phyloP scores from a whole-genome alignment of 2,113 vertebrate genomes.

The Phylloscopus whistleri region DNA sequence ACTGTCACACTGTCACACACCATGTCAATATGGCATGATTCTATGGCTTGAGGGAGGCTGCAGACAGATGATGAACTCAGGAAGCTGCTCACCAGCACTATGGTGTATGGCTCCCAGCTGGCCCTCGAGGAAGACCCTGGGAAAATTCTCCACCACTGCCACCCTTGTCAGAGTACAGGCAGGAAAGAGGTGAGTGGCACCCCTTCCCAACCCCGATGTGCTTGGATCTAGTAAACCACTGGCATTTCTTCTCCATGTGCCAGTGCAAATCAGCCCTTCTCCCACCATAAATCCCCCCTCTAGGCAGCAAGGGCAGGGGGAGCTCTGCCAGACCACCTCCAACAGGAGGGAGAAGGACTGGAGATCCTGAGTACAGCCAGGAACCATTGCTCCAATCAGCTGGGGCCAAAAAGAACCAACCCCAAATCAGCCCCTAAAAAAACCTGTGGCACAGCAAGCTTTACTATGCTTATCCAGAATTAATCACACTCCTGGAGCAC shows the following conservation, averaged over 20 bases:
- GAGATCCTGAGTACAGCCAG: neutral
- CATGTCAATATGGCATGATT: neutral
- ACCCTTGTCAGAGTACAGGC: neutral
- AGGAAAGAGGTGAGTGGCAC: neutral
- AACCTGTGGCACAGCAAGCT: neutral
- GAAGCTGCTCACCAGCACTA: neutral
- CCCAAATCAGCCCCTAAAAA: neutral
- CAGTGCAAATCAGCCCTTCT: neutral
- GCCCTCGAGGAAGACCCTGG: neutral
- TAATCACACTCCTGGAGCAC: neutral
- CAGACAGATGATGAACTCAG: neutral
- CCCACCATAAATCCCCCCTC: neutral
- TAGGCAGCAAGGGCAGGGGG: neutral
- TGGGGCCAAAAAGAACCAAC: neutral
- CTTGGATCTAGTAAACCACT: rapidly evolving
- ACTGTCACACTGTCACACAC: neutral
- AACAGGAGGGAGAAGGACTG: neutral
- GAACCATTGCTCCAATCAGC: neutral
- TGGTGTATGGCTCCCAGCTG: neutral
- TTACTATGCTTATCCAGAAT: neutral
- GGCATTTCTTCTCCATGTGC: neutral
- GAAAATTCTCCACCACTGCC: neutral
- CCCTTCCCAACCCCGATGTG: neutral
- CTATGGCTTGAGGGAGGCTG: neutral
- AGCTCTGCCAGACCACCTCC: neutral